phyloP scores from a whole-genome alignment of 2,888 invertebrate species.

The Allolobophora icterica region DNA sequence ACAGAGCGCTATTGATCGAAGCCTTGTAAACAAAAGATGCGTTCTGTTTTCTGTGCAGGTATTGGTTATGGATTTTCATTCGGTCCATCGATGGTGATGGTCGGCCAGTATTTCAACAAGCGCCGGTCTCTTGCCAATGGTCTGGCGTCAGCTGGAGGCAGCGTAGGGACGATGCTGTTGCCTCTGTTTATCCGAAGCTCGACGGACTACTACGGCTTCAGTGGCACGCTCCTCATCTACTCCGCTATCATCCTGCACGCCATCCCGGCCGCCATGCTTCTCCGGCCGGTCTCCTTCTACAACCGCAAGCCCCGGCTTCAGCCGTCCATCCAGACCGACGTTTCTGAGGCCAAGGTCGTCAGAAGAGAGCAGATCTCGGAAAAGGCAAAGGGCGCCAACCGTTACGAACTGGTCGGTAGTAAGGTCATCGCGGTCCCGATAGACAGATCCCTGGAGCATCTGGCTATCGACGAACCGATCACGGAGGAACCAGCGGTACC shows the following conservation, averaged over 20 bases:
- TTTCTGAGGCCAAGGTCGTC: not conserved
- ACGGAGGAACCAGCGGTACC: not conserved
- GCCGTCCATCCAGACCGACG: not conserved
- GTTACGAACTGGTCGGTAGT: constrained; percentile 18
- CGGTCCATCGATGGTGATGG: constrained; percentile 43
- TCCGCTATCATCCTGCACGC: constrained; percentile 42
- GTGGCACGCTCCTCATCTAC: constrained; percentile 43
- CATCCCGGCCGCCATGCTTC: constrained; percentile 39
- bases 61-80: constrained; percentile 39
- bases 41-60: not conserved
- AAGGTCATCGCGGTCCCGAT: not conserved
- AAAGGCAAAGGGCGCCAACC: not conserved
- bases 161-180: constrained; percentile 43
- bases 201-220: constrained; percentile 32
- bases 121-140: constrained; percentile 46
- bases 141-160: constrained; percentile 45
- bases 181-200: constrained; percentile 36
- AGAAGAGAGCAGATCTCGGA: not conserved
- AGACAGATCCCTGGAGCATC: not conserved
- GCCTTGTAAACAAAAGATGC: too few relatives aligned
- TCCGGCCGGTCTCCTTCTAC: constrained; percentile 45
- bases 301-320: not conserved
- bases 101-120: constrained; percentile 42
- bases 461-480: not conserved
- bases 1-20: too few relatives aligned